Evolutionary conservation across 1,140 invertebrate species (phyloP).

Genomic region (Asbolus verrucosus): DNA sequence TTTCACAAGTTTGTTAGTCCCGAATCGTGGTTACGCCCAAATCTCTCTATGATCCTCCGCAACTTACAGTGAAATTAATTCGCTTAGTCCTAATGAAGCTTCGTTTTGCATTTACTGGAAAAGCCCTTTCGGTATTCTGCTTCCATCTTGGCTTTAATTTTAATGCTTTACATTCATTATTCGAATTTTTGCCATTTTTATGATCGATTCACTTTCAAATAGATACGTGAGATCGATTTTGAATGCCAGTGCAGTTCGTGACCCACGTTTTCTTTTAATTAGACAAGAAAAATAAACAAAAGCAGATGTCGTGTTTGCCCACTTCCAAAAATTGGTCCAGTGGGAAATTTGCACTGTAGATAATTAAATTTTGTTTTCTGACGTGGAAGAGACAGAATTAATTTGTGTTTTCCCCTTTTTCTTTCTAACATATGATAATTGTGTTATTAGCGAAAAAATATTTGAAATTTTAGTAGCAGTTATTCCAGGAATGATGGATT

Average conservation of each 20-base stretch:
- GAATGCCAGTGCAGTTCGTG: background rate
- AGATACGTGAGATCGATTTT: constrained; percentile 9
- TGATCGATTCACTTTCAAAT: constrained; percentile 8
- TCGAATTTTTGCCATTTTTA: background rate
- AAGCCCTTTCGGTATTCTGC: constrained; percentile 7
- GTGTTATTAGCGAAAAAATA: background rate
- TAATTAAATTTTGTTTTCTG: too few species aligned
- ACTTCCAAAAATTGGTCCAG: too few species aligned
- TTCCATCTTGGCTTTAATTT: constrained; percentile 15
- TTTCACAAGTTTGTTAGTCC: constrained; percentile 20
- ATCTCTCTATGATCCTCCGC: constrained; percentile 30
- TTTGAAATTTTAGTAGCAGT: constrained; percentile 11
- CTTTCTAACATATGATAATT: too few species aligned
- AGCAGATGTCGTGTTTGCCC: too few species aligned
- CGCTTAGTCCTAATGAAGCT: constrained; percentile 25
- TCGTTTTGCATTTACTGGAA: constrained; percentile 12
- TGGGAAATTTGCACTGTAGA: too few species aligned
- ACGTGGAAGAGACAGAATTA: too few species aligned
- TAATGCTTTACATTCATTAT: constrained; percentile 10
- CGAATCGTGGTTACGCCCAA: constrained; percentile 16
- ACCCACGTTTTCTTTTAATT: too few species aligned
- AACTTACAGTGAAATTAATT: constrained; percentile 32
- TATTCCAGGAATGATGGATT: constrained; percentile 5
- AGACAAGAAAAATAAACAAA: too few species aligned
- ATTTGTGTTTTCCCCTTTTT: too few species aligned